Evolutionary conservation across 2,113 vertebrate genomes (phyloP), one percentile per base, ranked within the genome.

Genomic region (Hippocampus comes): DNA sequence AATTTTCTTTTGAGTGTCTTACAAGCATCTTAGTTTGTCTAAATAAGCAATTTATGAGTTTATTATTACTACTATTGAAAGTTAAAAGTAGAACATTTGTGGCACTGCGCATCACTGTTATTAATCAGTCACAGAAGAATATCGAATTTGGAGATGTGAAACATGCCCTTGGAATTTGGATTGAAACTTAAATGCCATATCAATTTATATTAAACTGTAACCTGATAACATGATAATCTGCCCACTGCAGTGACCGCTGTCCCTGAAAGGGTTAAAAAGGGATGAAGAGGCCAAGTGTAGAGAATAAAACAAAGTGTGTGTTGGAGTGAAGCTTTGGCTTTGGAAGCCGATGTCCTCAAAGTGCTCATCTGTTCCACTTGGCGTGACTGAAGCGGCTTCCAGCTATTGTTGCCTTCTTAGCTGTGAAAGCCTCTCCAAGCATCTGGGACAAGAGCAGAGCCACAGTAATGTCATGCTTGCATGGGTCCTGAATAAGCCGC

Each of bases 321-420:
- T 38, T 38, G 34, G 34, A 38, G 34, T 43, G 42, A 43, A 61
- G 21, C 53, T 56, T 56, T 9, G 2, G 38, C 38, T 65, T 66
- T 48, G 3, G n/a, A 25, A 9, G n/a, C 64, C 48, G 64, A 66
- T 66, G 42, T 25, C 42, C 64, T 66, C 48, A 10, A 46, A 49
- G 42, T 66, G 64, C 64, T 48, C 64, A 48, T 66, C 64, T 66
- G 64, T 66, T 66, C 64, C 64, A 46, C 64, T 18, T 66, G 64
- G 41, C 15, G 41, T 65, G 63, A 65, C 63, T 46, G 41, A 65
- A 41, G n/a, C 41, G 42, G 43, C 43, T 66, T 66, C 18, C 14
- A 66, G 43, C 64, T 27, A 48, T 66, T 46, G 64, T 66, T 66
- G 42, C 23, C 43, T 48, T 66, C 42, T 48, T 23, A 27, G 43